Evolutionary conservation across 1,140 invertebrate genomes (phyloP).

Genomic region (Octopus sinensis): DNA sequence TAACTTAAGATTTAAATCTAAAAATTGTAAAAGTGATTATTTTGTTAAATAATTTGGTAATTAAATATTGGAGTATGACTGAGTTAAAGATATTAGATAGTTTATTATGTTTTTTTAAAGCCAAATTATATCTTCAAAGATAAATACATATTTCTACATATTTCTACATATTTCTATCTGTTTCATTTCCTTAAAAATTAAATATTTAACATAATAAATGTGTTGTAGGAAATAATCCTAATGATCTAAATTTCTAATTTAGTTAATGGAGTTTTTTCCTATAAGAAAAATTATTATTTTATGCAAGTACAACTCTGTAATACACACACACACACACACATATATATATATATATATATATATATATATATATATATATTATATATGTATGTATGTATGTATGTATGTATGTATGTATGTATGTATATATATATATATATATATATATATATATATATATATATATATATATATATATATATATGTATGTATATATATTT

Average conservation of each 20-base stretch:
- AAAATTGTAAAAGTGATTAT: too few relatives aligned
- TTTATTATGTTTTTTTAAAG: too few relatives aligned
- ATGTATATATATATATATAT: not conserved
- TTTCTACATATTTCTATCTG: not conserved
- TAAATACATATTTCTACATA: too few relatives aligned
- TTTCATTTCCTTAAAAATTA: not conserved
- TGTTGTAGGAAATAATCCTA: too few relatives aligned
- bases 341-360: not conserved
- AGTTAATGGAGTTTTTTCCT: not conserved
- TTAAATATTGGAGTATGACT: too few relatives aligned
- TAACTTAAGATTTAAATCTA: too few relatives aligned
- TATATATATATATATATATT: conserved; percentile 5
- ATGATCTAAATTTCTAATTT: not conserved
- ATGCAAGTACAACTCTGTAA: not conserved
- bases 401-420: not conserved
- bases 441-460: not conserved
- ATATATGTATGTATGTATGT: too few relatives aligned
- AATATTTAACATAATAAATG: not conserved
- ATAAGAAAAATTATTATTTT: not conserved
- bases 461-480: too few relatives aligned
- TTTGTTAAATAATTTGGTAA: too few relatives aligned
- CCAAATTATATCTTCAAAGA: too few relatives aligned
- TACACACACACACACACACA: not conserved
- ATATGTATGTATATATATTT: not conserved
- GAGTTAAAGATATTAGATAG: too few relatives aligned